Evolutionary conservation across 2,888 invertebrate genomes (phyloP), one percentile per base, ranked within the genome.

Genomic region (Lordiphosa fenestrarum): DNA sequence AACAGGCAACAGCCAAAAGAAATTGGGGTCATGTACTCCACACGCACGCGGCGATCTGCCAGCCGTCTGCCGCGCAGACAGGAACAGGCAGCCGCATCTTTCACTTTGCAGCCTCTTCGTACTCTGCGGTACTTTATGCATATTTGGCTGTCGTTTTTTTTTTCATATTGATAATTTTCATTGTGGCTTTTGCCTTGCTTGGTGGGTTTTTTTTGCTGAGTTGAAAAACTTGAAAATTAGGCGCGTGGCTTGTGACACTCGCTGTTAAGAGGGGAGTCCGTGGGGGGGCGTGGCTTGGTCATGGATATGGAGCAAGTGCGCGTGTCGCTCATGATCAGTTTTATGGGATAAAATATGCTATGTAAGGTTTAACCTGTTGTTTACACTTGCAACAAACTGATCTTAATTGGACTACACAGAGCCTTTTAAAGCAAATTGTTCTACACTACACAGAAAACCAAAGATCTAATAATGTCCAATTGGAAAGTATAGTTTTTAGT

Each of bases 11-110:
- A 69, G 53, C 33, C 49, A 42, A 65, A 80, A 73, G 82, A 71
- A 82, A 80, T 80, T 78, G 78, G 82, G 78, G 82, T 80, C 78
- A 80, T 82, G 78, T 75, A 71, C 76, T 81, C 67, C 63, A 64
- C 71, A 66, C 72, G 73, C 72, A 73, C 57, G 56, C 39, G 42
- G 23, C 57, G 48, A 53, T 36, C 47, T 40, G 48, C 36, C 7
- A 46, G 48, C 50, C 61, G 57, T 21, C 53, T 40, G 44, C 61
- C 47, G 23, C 40, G 56, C 44, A 10, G 12, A 10, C 30, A 30
- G 30, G 33, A 57, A 53, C 64, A 54, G 38, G 42, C 48, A 47
- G 51, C 65, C 47, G 51, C 65, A 54, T 66, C 66, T 65, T 65
- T 66, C 66, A 66, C 65, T 66, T 51, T 41, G 53, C 35, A 12